A percentile compares a stretch with the other conserved stretches of the same genome.
Evolutionary conservation across 2,113 vertebrate genomes (phyloP).

Genomic region (Willisornis vidua): DNA sequence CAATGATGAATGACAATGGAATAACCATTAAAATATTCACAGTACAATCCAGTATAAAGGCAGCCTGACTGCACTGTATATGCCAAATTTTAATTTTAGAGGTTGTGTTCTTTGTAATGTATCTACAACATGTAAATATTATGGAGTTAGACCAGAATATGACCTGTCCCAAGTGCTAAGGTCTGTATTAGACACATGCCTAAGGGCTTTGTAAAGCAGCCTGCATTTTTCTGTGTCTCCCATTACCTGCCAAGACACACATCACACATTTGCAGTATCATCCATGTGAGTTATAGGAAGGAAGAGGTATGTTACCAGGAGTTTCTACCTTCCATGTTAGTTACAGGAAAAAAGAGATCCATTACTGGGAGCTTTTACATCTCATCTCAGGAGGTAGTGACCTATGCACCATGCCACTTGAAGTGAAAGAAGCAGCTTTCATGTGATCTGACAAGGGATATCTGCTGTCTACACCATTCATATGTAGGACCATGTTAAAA

Average conservation of each 20-base stretch:
- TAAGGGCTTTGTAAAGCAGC: not conserved
- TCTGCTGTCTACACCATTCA: not conserved
- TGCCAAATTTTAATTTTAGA: not conserved
- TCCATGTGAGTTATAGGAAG: not conserved
- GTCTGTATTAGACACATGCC: not conserved
- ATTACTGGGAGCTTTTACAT: accelerated
- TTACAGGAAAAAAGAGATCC: not conserved
- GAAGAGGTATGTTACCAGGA: accelerated
- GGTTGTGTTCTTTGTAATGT: not conserved
- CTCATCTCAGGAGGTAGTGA: not conserved
- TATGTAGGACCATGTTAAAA: not conserved
- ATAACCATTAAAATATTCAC: not conserved
- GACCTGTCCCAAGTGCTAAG: not conserved
- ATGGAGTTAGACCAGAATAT: not conserved
- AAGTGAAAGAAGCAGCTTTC: not conserved
- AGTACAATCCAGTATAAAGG: not conserved
- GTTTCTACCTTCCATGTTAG: not conserved
- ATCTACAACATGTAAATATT: not conserved
- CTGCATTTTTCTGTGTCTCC: not conserved
- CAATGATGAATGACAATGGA: not conserved
- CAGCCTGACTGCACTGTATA: not conserved
- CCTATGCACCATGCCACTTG: not conserved
- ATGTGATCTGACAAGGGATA: not conserved
- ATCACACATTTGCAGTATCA: not conserved
- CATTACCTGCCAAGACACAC: not conserved